Percentiles rank a stretch among this genome's conserved stretches.
Evolutionary conservation across 2,888 invertebrate species (phyloP).

Genomic region (Onthophagus sagittarius): DNA sequence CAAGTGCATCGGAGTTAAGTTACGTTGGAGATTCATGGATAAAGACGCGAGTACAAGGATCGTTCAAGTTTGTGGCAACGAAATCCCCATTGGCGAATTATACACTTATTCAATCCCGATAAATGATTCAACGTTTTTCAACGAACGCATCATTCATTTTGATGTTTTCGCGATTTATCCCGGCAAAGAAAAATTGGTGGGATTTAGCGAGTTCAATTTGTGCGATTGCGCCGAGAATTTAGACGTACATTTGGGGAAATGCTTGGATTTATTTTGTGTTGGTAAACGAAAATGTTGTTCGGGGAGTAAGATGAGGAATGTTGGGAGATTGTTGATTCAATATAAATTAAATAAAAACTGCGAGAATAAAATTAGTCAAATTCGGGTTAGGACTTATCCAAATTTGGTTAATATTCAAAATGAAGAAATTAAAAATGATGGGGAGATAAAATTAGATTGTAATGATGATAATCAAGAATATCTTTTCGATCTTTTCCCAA

Average conservation of each 20-base stretch:
- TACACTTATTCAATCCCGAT: not conserved
- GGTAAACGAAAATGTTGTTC: not conserved
- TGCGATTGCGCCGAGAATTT: not conserved
- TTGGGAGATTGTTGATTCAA: not conserved
- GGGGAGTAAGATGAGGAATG: not conserved
- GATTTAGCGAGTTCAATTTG: not conserved
- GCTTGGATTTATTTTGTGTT: not conserved
- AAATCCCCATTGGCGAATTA: not conserved
- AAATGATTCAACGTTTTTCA: not conserved
- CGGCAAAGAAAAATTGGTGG: not conserved
- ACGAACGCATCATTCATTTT: not conserved
- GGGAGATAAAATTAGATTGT: no score
- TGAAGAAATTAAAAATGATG: no score
- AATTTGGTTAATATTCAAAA: no score
- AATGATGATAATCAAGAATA: not conserved
- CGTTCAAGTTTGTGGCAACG: not conserved
- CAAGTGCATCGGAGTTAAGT: not conserved
- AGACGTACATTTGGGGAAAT: not conserved
- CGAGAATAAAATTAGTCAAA: no score
- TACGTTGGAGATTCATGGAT: conserved; percentile 1
- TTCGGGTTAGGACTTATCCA: no score
- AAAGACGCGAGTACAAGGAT: not conserved
- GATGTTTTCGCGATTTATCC: conserved; percentile 3
- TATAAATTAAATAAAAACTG: not conserved
- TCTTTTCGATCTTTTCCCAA: not conserved